Conservation (phyloP, 2,113 vertebrate genomes). For the Rhinogobius similis region DNA sequence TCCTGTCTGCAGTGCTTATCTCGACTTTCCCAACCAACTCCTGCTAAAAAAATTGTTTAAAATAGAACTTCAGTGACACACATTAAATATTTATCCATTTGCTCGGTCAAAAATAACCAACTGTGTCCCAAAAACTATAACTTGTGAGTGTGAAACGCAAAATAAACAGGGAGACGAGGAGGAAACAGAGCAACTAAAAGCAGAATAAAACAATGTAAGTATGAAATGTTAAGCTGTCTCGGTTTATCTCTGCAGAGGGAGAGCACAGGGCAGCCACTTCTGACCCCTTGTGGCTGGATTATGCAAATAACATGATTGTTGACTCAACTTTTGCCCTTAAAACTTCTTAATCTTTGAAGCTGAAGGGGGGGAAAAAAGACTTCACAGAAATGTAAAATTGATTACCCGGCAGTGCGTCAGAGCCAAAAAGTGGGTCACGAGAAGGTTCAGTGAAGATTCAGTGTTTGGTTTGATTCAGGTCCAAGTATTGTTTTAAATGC, state of each 20-base stretch:
- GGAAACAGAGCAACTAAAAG: no score
- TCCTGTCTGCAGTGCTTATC: no score
- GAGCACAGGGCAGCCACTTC: neutral
- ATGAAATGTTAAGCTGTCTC: neutral
- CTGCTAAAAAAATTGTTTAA: no score
- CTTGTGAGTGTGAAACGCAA: no score
- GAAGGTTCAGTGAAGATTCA: neutral
- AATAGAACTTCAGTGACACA: no score
- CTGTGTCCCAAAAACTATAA: no score
- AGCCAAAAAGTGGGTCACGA: neutral
- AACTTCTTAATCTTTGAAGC: neutral
- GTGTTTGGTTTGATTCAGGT: neutral
- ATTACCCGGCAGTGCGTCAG: neutral
- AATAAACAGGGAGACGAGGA: no score
- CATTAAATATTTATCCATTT: no score
- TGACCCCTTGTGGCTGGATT: neutral
- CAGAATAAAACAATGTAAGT: no score
- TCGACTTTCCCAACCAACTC: no score
- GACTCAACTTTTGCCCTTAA: neutral
- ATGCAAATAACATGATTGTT: neutral
- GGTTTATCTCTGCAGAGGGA: neutral
- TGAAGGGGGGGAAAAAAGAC: neutral
- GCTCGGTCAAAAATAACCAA: no score
- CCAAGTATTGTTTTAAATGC: neutral
- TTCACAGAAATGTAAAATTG: neutral